Evolutionary conservation across 2,113 vertebrate genomes (phyloP).

Genomic region (Prunella fulvescens): DNA sequence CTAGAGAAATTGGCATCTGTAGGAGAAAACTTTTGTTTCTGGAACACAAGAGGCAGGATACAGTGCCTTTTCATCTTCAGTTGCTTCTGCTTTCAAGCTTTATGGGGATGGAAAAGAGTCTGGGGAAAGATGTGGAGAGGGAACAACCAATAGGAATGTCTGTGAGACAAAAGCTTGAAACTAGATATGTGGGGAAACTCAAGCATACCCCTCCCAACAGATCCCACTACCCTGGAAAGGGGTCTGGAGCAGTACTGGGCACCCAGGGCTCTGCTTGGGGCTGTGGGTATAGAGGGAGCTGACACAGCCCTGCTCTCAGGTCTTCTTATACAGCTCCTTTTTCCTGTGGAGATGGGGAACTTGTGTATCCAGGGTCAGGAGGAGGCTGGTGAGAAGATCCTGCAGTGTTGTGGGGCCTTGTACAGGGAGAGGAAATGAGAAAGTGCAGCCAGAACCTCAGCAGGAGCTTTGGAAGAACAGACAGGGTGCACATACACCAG

Average conservation of each 20-base stretch:
- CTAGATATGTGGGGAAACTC: not conserved
- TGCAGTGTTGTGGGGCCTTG: not conserved
- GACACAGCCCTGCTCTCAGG: not conserved
- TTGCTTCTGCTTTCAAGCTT: not conserved
- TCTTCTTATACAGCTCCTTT: not conserved
- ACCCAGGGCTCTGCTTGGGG: not conserved
- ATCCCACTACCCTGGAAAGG: not conserved
- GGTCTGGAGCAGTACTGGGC: accelerated
- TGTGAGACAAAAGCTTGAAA: not conserved
- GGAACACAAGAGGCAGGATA: not conserved
- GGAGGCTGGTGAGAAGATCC: not conserved
- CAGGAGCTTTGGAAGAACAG: not conserved
- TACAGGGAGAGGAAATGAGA: not conserved
- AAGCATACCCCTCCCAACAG: not conserved
- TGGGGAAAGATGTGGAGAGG: not conserved
- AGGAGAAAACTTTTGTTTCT: not conserved
- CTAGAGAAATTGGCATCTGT: not conserved
- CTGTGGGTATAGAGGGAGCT: not conserved
- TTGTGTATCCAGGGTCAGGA: not conserved
- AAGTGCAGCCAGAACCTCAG: not conserved
- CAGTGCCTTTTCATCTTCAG: not conserved
- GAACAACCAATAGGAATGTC: not conserved
- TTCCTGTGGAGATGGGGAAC: not conserved
- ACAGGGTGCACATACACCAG: not conserved
- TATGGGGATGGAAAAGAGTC: not conserved